Percentiles rank a stretch among this genome's conserved stretches.
Evolutionary conservation across 1,140 invertebrate species (phyloP).

Genomic region (Oedothorax gibbosus): DNA sequence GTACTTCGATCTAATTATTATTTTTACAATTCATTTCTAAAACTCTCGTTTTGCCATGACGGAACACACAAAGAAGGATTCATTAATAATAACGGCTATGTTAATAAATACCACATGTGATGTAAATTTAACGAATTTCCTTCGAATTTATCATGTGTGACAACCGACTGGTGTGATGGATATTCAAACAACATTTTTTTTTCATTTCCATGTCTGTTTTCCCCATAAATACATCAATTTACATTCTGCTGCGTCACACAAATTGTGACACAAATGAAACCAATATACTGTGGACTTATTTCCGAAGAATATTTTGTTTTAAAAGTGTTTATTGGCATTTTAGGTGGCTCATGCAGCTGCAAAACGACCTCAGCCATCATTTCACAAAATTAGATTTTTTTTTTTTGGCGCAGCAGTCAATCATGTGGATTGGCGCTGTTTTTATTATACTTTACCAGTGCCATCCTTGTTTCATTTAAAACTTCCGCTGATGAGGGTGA

Average conservation of each 20-base stretch:
- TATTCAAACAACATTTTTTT: constrained; percentile 27
- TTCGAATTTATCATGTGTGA: constrained; percentile 10
- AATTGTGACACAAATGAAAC: constrained; percentile 16
- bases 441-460: constrained; percentile 24
- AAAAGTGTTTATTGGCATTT: constrained; percentile 48
- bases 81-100: too few species aligned
- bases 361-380: constrained; percentile 40
- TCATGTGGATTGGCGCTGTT: constrained; percentile 33
- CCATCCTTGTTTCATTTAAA: constrained; percentile 30
- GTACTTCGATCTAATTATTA: too few species aligned
- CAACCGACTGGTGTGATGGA: constrained; percentile 2
- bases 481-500: constrained; percentile 37
- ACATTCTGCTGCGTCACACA: constrained; percentile 50
- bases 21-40: too few species aligned
- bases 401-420: constrained; percentile 29
- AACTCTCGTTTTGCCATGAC: too few species aligned
- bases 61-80: too few species aligned
- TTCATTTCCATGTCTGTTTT: neutral
- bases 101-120: constrained; percentile 17
- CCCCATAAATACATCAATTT: constrained; percentile 12
- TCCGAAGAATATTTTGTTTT: neutral
- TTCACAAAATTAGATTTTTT: constrained; percentile 48
- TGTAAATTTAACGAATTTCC: constrained; percentile 44
- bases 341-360: constrained; percentile 35
- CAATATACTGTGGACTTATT: neutral